phyloP scores from a whole-genome alignment of 2,797 vertebrate genomes.

The Chromis chromis region DNA sequence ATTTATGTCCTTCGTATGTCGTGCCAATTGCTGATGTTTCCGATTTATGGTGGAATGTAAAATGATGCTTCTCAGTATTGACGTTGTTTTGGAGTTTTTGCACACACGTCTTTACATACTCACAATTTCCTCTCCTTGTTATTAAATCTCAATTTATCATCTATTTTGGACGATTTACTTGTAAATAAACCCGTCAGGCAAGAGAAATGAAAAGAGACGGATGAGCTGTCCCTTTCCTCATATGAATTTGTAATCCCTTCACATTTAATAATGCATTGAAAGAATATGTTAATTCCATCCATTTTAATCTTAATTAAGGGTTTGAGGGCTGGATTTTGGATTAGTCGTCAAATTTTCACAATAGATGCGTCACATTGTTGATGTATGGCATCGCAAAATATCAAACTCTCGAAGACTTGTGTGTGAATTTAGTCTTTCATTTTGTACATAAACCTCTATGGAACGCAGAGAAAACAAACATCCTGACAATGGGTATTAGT shows the following conservation, averaged over 20 bases:
- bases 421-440: background rate
- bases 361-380: constrained; percentile 2
- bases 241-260: constrained; percentile 52
- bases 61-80: constrained; percentile 8
- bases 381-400: background rate
- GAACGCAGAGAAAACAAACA: constrained; percentile 5
- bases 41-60: constrained; percentile 20
- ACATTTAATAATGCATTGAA: constrained; percentile 59
- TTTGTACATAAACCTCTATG: background rate
- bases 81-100: constrained; percentile 20
- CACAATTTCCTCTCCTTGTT: constrained; percentile 37
- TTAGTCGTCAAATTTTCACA: constrained; percentile 23
- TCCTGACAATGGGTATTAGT: constrained; percentile 40
- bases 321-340: constrained; percentile 30
- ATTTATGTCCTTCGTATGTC: constrained; percentile 11
- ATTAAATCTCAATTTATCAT: constrained; percentile 53
- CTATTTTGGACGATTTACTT: constrained; percentile 40
- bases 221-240: constrained; percentile 25
- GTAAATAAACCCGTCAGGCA: constrained; percentile 53
- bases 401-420: background rate
- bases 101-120: background rate
- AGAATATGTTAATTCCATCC: constrained; percentile 21
- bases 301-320: constrained; percentile 44
- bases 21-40: constrained; percentile 20
- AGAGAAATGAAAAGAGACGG: constrained; percentile 4